Base-by-base conservation (phyloP, 2,797 vertebrate genomes). In the Alauda arvensis region DNA sequence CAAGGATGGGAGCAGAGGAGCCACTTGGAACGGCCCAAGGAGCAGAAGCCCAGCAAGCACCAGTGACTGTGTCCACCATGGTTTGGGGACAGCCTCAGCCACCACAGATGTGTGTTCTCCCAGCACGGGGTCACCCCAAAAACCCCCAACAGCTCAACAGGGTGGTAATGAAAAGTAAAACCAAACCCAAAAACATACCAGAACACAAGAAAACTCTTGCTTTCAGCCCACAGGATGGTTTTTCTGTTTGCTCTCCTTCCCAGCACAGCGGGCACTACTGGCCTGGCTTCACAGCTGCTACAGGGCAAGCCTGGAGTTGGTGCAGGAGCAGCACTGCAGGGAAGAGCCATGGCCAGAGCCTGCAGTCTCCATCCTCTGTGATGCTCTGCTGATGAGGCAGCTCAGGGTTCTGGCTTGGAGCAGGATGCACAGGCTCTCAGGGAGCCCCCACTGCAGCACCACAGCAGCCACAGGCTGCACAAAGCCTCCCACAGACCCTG, bases 211-310 rank as follows among this genome's bases (percentile, higher is more conserved):
- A 63, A 69, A 21, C 1, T 17, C 17, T 29, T 3, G 61, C 31
- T 40, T 52, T 46, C 12, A 15, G 53, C 81, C 81, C 81, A 29
- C 23, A n/a, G 12, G 66, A 26, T 29, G 15, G 12, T 51, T 71
- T 77, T 52, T 16, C 16, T 42, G 62, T 48, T 59, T 18, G 52
- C 19, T 67, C 45, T 60, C 25, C 90, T 37, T 70, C 67, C 63
- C 67, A 77, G 78, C 49, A 24, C 48, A n/a, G 66, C 3, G 0
- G 55, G 34, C 1, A 9, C 8, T 2, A 25, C 2, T 0, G 4
- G 51, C 25, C 5, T 20, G 53, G 43, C 28, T 14, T 14, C 1
- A 24, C 45, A 62, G 45, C 71, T 52, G 37, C 37, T 23, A 28
- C 5, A 0, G 8, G 11, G 16, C 55, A 39, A 63, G 70, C 43